Evolutionary conservation across 1,140 invertebrate species (phyloP).

Genomic region (Platyscapa corneri): DNA sequence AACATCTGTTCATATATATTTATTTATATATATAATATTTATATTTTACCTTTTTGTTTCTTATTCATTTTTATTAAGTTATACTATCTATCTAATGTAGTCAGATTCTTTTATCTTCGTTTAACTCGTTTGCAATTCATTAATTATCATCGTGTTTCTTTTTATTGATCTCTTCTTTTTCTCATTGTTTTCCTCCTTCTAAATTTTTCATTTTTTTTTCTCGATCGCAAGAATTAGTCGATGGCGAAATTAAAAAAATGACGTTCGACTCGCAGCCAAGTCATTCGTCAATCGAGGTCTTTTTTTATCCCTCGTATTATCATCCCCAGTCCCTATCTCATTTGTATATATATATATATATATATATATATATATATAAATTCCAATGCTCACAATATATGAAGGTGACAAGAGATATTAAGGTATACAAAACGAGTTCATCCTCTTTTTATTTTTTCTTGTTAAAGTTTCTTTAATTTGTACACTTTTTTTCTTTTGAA

Average conservation of each 20-base stretch:
- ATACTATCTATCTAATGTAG: constrained; percentile 68
- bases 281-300: constrained; percentile 44
- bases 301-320: constrained; percentile 27
- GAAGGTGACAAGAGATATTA: constrained; percentile 48
- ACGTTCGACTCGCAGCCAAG: constrained; percentile 39
- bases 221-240: constrained; percentile 40
- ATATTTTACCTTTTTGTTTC: constrained; percentile 61
- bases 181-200: constrained; percentile 36
- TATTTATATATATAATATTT: constrained; percentile 66
- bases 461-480: constrained; percentile 52
- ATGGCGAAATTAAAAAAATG: constrained; percentile 50
- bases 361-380: constrained; percentile 30
- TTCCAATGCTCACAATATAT: constrained; percentile 40
- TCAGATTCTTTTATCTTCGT: constrained; percentile 62
- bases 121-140: constrained; percentile 34
- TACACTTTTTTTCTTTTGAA: constrained; percentile 53
- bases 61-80: constrained; percentile 63
- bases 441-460: constrained; percentile 49
- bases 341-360: constrained; percentile 7
- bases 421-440: constrained; percentile 51
- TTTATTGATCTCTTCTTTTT: constrained; percentile 39
- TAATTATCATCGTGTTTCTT: constrained; percentile 32
- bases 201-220: constrained; percentile 35
- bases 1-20: constrained; percentile 66
- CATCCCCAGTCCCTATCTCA: constrained; percentile 20